phyloP scores from a whole-genome alignment of 2,113 vertebrate genomes.

The Plectropomus leopardus region DNA sequence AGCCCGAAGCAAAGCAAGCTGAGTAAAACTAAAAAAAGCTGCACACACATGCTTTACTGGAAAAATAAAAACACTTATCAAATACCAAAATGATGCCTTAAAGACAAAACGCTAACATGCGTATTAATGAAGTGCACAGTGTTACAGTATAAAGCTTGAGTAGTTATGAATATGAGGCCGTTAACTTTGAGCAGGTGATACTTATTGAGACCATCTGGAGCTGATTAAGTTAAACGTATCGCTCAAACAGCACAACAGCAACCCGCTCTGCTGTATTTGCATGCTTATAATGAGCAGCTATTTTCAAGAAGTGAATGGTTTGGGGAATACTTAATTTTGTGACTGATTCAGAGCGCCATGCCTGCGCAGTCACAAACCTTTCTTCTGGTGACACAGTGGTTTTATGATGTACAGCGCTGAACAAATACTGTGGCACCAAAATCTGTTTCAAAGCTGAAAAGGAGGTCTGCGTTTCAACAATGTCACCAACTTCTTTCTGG shows the following conservation, averaged over 20 bases:
- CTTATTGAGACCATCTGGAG: conserved; percentile 72
- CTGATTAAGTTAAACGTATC: conserved; percentile 54
- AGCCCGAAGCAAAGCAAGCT: too few species aligned
- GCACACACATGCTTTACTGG: conserved; percentile 1
- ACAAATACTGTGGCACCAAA: conserved; percentile 35
- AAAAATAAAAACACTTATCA: conserved; percentile 29
- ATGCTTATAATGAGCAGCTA: conserved; percentile 14
- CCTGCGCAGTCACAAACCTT: not conserved
- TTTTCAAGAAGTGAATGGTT: not conserved
- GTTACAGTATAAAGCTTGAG: not conserved
- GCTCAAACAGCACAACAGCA: conserved; percentile 14
- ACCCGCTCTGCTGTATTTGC: not conserved
- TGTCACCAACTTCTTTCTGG: conserved; percentile 30
- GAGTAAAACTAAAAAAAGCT: conserved; percentile 9
- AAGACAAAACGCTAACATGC: conserved; percentile 1
- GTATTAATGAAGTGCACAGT: conserved; percentile 7
- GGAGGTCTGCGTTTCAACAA: conserved; percentile 44
- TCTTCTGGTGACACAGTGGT: conserved; percentile 22
- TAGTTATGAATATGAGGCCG: conserved; percentile 43
- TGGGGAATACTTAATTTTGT: not conserved
- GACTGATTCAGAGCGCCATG: not conserved
- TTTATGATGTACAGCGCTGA: conserved; percentile 32
- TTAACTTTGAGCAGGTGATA: conserved; percentile 66
- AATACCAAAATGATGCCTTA: conserved; percentile 4
- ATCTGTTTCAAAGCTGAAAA: conserved; percentile 34